These are phyloP conservation scores for Deilephila elpenor DNA, from an alignment of 2,888 invertebrate genomes.

Conservation along the genomic window DNA sequence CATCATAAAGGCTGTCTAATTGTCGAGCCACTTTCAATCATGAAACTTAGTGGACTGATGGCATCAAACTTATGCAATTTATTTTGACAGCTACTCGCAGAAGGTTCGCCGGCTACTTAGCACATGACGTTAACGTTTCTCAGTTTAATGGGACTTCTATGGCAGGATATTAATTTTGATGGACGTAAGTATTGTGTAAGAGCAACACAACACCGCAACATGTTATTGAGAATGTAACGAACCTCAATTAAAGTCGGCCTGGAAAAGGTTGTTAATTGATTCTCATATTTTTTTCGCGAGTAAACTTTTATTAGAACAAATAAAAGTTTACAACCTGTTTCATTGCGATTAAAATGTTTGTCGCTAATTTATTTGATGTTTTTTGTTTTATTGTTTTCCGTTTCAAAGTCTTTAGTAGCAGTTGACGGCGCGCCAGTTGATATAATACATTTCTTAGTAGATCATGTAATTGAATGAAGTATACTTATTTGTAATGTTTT, in stretches of 20 bases:
- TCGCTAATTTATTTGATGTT: constrained; percentile 14
- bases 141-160: constrained; percentile 18
- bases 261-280: constrained; percentile 12
- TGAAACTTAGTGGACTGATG: constrained; percentile 33
- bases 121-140: constrained; percentile 27
- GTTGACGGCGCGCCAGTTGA: too few species aligned
- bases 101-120: constrained; percentile 44
- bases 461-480: too few species aligned
- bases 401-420: neutral
- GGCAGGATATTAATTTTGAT: constrained; percentile 12
- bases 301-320: constrained; percentile 2
- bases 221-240: constrained; percentile 16
- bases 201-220: neutral
- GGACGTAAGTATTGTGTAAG: neutral
- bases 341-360: constrained; percentile 1
- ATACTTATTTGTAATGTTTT: too few species aligned
- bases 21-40: neutral
- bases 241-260: neutral
- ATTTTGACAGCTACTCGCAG: constrained; percentile 49
- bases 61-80: constrained; percentile 47
- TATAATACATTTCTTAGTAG: neutral
- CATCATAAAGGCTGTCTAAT: too few species aligned
- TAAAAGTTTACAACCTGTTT: neutral
- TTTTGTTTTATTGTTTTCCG: neutral
- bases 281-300: neutral